These are phyloP conservation scores for Helicoverpa assulta DNA, from an alignment of 2,888 invertebrate genomes.

Conservation along the genomic window DNA sequence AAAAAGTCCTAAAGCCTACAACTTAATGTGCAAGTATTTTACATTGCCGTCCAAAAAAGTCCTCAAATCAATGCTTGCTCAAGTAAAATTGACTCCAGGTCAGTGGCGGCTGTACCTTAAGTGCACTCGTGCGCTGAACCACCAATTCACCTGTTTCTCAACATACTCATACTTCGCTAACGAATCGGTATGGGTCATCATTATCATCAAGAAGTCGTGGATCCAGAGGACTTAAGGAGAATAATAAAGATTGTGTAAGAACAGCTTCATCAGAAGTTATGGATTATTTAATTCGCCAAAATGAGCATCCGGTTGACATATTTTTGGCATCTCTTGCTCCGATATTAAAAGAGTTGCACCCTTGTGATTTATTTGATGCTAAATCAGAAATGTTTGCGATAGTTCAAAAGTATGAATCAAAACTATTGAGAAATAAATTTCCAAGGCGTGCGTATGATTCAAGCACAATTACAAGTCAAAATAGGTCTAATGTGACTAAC, in stretches of 20 bases:
- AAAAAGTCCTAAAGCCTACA: slow-evolving; percentile 13
- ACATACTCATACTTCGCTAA: no score
- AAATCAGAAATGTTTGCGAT: background rate
- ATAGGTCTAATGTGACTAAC: slow-evolving; percentile 1
- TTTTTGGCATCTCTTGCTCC: background rate
- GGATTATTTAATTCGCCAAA: background rate
- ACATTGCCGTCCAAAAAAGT: slow-evolving; percentile 10
- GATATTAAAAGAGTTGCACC: background rate
- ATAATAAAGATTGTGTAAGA: no score
- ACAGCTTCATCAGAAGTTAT: no score
- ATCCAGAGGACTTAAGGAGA: no score
- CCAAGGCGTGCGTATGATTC: background rate
- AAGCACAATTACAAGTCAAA: background rate
- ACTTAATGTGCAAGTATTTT: slow-evolving; percentile 16
- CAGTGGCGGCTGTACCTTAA: no score
- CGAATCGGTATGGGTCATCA: no score
- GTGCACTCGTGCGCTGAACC: no score
- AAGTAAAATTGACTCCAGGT: no score
- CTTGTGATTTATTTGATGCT: no score
- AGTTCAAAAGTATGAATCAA: background rate
- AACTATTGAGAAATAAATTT: background rate
- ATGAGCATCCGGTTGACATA: background rate
- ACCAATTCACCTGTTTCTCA: background rate
- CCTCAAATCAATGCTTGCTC: slow-evolving; percentile 10
- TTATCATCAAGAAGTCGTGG: no score